Percentiles rank a stretch among this genome's conserved stretches.
phyloP scores from a whole-genome alignment of 2,888 invertebrate species.

The Sussaba pulchella region DNA sequence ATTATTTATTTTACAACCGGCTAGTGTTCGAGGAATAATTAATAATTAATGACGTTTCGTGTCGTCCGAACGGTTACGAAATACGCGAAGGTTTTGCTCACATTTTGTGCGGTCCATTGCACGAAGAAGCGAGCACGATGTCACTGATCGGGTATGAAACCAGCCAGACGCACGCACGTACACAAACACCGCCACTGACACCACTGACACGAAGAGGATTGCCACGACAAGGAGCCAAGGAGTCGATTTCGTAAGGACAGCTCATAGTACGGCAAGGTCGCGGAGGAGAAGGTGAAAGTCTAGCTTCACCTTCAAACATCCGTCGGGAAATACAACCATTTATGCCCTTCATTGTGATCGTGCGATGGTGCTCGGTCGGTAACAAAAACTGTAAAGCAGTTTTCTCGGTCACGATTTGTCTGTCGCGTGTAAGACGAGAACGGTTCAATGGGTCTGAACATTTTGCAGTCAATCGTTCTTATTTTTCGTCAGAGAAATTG shows the following conservation, averaged over 20 bases:
- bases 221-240: neutral
- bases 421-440: no score
- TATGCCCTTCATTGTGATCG: neutral
- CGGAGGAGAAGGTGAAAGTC: constrained; percentile 18
- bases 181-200: neutral
- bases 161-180: neutral
- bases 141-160: neutral
- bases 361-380: no score
- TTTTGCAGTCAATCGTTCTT: no score
- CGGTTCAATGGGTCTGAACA: no score
- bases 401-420: no score
- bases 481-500: no score
- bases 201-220: neutral
- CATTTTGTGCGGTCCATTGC: neutral
- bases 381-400: no score
- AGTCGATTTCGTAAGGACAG: neutral
- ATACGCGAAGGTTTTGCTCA: neutral
- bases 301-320: constrained; percentile 1
- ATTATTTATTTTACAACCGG: neutral
- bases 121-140: neutral
- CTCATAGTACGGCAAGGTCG: constrained; percentile 9
- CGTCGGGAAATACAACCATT: no score
- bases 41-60: neutral
- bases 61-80: neutral
- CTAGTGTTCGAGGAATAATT: neutral